Base-by-base conservation (phyloP, 2,797 vertebrate species). In the Amphiprion clarkii region DNA sequence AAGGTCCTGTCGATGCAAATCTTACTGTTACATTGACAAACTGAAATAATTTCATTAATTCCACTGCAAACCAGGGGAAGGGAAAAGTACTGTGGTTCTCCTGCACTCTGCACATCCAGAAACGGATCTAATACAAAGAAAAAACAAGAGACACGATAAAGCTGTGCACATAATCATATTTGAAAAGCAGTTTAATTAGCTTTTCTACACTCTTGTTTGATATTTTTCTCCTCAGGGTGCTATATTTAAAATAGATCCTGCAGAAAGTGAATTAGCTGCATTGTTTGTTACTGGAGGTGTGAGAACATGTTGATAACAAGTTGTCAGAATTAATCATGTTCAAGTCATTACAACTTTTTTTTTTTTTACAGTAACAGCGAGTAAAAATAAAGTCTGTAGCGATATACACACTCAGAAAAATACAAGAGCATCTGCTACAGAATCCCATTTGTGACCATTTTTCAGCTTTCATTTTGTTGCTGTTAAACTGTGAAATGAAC, bases 1-100 rank as follows among this genome's bases (percentile, higher is more conserved):
- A 80, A 82, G 63, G 33, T 27, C 27, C 70, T 67, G 82, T 89
- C 90, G 63, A 91, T 89, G 86, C 75, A 84, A 85, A 90, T 89
- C 74, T 54, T 44, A 71, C 78, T 8, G 19, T 74, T 67, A 72
- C 78, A 81, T 61, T 88, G 87, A 87, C 71, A 79, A 77, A 83
- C 80, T 77, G 25, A 82, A 87, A 84, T 89, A 56, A 88, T 83
- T 66, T 54, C 31, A 85, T 87, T 83, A 75, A 74, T 77, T 81
- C 68, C 39, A 36, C 57, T 39, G 72, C 13, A 74, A 80, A 69
- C 36, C 42, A 2, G 25, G 11, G 11, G 36, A 39, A 12, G 25
- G 40, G 27, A 67, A 51, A 60, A 78, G 23, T 17, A 42, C 53
- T 67, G 60, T 23, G 61, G 25, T 51, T n/a, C 51, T 16, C 11